Percentiles rank a stretch among this genome's conserved stretches.
Conservation (phyloP, 2,113 vertebrate genomes). For the Cnemophilus loriae region DNA sequence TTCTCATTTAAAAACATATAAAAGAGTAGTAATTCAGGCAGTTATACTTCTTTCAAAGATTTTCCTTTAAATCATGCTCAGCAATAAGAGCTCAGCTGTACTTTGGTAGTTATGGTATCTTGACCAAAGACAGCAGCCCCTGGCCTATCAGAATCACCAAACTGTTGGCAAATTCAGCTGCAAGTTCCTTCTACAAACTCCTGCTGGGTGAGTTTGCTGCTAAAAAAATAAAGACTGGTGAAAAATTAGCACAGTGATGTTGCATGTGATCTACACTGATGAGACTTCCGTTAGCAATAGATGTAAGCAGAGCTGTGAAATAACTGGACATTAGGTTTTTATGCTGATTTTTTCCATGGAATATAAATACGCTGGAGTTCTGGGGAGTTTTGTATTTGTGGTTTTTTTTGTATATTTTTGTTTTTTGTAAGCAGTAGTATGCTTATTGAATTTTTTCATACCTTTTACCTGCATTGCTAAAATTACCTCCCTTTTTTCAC, state of each 20-base stretch:
- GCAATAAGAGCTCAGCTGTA: constrained; percentile 26
- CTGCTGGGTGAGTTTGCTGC: background rate
- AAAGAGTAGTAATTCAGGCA: constrained; percentile 74
- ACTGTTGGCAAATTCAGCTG: constrained; percentile 1
- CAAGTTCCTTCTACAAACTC: background rate
- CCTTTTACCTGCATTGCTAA: background rate
- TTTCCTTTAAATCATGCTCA: constrained; percentile 68
- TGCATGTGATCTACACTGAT: background rate
- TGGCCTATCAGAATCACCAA: constrained; percentile 26
- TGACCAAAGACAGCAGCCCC: constrained; percentile 29
- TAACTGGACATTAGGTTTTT: background rate
- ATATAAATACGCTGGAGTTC: background rate
- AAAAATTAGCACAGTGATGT: background rate
- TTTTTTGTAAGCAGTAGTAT: background rate
- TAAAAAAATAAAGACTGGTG: background rate
- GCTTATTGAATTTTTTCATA: background rate
- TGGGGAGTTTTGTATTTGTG: accelerated
- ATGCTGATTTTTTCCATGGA: background rate
- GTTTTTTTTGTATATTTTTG: too few relatives aligned
- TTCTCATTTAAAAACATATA: constrained; percentile 80
- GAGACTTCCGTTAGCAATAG: background rate
- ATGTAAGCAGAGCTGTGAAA: background rate
- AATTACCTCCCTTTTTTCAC: background rate
- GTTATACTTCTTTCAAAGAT: constrained; percentile 73
- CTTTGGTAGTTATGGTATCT: background rate